Base-by-base conservation (phyloP, 1,140 invertebrate genomes). In the Aethina tumida region DNA sequence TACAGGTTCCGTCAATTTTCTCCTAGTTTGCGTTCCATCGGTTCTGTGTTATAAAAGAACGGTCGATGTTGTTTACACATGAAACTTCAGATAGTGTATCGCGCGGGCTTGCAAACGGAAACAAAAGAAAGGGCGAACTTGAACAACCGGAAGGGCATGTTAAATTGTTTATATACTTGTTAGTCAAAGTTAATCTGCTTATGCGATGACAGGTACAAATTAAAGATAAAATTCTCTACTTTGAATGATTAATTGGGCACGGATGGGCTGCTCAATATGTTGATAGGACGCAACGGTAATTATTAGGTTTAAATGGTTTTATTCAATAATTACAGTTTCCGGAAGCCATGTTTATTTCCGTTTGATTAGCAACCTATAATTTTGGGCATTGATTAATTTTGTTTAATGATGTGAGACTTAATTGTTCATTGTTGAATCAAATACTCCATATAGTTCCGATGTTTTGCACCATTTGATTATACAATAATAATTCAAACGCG, bases 151-250 rank as follows among this genome's bases (percentile, higher is more conserved):
- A 29, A 30, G 16, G 15, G 30, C 30, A 14, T 15, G 5, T 32
- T 9, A 10, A 18, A 32, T 32, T 18, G 30, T 32, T 32, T 9
- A 3, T 12, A 32, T 32, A 32, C 30, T 19, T 32, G 30, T 18
- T 32, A 32, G 12, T 32, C 16, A 19, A 3, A 19, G 30, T 32
- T 32, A 32, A 32, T 18, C 14, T 32, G 10, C 21, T 5, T 18
- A 19, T 32, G 10, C n/a, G 30, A 10, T 32, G 30, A 32, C 30
- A 32, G 30, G 30, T 32, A 32, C 16, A 18, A 32, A 32, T 32
- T 32, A 32, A 9, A 18, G 2, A 6, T 16, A 3, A 4, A 12
- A 16, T 32, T 32, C 12, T 32, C n/a, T 18, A 5, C 17, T 16
- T 3, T 4, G 28, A 12, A 32, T 32, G 30, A 32, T 32, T 32